Evolutionary conservation across 1,140 invertebrate species (phyloP).

Genomic region (Arion vulgaris): DNA sequence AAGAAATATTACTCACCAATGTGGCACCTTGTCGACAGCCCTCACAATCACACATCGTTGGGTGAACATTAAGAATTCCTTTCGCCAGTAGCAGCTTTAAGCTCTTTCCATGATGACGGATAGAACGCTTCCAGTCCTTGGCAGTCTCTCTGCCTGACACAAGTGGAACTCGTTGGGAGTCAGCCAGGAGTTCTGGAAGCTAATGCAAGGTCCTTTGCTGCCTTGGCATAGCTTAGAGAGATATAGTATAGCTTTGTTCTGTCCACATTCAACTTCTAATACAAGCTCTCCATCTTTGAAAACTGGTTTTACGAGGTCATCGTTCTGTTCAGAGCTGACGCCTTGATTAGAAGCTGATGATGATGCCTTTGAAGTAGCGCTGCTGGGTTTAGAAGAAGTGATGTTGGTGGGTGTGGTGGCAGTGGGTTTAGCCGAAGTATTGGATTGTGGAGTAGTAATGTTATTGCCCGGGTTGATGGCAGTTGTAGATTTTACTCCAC

Average conservation of each 20-base stretch:
- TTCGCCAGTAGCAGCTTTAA: constrained; percentile 75
- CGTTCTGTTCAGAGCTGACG: constrained; percentile 46
- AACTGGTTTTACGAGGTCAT: constrained; percentile 69
- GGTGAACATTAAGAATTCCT: constrained; percentile 73
- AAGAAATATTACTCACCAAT: constrained; percentile 49
- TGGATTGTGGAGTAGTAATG: background rate
- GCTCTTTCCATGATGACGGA: constrained; percentile 75
- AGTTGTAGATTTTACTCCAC: background rate
- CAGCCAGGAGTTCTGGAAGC: constrained; percentile 72
- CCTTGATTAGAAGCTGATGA: constrained; percentile 34
- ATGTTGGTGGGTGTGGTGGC: too few relatives aligned
- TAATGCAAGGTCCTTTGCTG: constrained; percentile 73
- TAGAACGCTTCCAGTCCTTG: constrained; percentile 76
- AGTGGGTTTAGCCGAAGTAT: background rate
- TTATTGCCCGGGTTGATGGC: constrained; percentile 2
- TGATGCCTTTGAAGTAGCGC: background rate
- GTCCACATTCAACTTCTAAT: constrained; percentile 73
- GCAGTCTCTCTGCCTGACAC: constrained; percentile 75
- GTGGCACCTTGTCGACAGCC: constrained; percentile 61
- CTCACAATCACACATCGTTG: constrained; percentile 72
- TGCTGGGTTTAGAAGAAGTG: background rate
- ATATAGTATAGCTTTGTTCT: constrained; percentile 71
- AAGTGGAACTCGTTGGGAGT: constrained; percentile 76
- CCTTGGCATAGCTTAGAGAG: constrained; percentile 73
- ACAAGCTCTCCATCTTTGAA: constrained; percentile 70